Evolutionary conservation across 2,888 invertebrate genomes (phyloP), one percentile per base, ranked within the genome.

Genomic region (Nomada goodeniana): DNA sequence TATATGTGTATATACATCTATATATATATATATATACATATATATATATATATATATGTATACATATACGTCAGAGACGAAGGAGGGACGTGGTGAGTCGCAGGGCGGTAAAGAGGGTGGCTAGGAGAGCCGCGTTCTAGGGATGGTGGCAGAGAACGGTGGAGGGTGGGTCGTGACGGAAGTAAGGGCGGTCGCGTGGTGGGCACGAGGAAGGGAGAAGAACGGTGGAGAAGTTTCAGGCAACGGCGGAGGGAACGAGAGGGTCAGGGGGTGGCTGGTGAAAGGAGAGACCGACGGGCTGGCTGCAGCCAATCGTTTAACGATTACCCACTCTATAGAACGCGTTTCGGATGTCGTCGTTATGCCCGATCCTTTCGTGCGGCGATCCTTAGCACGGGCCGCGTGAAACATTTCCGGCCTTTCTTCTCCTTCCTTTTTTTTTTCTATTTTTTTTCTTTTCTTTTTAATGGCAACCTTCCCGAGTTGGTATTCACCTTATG

Each of bases 241-340:
- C 76, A 60, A 67, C 71, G 61, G 79, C 73, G 55, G 60, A 42
- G 64, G 61, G 81, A 36, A 11, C 4, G 69, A 59, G 69, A 70
- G 74, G 69, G 61, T 74, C 60, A 50, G 74, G 36, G 77, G 55
- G 60, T 72, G 78, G 64, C n/a, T 11, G 11, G 42, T 53, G 75
- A 67, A 83, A 77, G 67, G 80, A 82, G 76, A 73, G 70, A 59
- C 20, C 61, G 73, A 44, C 64, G 50, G 78, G 78, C 86, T 80
- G 84, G 89, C 90, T 90, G 89, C 91, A 92, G 92, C 92, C 92
- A 93, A 93, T 93, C 92, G 91, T 92, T 92, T 92, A 92, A 92
- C 92, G 92, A 92, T 93, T 92, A 93, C 92, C 91, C 91, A 92
- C 92, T 92, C 91, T 88, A 88, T 90, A 92, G 91, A 92, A 92